Conservation (phyloP, 2,113 vertebrate genomes). For the Nesoenas mayeri region DNA sequence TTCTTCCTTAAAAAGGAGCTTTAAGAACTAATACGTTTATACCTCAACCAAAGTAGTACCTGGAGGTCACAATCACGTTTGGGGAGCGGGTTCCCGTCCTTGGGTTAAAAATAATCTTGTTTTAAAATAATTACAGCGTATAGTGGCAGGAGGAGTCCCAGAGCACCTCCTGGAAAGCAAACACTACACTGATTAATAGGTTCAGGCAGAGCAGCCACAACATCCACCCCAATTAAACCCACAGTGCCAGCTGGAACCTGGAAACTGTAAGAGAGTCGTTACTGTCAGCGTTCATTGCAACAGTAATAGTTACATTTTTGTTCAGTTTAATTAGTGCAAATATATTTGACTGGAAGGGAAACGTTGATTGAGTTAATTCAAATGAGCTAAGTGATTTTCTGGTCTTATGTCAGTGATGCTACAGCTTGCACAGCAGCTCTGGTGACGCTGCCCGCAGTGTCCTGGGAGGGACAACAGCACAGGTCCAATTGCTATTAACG, state of each 20-base stretch:
- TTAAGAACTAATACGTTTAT: not conserved
- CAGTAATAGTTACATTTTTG: too few relatives aligned
- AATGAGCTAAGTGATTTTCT: not conserved
- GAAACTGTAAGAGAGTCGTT: accelerated
- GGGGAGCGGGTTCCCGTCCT: not conserved
- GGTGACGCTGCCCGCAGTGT: too few relatives aligned
- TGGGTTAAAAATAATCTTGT: not conserved
- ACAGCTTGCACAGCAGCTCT: not conserved
- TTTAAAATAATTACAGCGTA: accelerated
- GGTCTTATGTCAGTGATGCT: not conserved
- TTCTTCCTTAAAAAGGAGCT: not conserved
- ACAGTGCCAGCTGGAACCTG: accelerated
- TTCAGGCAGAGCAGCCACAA: not conserved
- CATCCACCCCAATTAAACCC: not conserved
- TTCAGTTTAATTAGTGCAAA: not conserved
- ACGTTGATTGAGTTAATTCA: not conserved
- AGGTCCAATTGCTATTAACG: not conserved
- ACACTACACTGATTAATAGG: accelerated
- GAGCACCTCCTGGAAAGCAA: not conserved
- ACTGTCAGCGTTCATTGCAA: too few relatives aligned
- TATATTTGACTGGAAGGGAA: not conserved
- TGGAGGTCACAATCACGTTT: not conserved
- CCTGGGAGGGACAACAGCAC: not conserved
- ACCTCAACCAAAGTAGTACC: not conserved
- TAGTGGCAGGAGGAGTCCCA: not conserved